phyloP scores from a whole-genome alignment of 2,113 vertebrate genomes.

The Passerina amoena region DNA sequence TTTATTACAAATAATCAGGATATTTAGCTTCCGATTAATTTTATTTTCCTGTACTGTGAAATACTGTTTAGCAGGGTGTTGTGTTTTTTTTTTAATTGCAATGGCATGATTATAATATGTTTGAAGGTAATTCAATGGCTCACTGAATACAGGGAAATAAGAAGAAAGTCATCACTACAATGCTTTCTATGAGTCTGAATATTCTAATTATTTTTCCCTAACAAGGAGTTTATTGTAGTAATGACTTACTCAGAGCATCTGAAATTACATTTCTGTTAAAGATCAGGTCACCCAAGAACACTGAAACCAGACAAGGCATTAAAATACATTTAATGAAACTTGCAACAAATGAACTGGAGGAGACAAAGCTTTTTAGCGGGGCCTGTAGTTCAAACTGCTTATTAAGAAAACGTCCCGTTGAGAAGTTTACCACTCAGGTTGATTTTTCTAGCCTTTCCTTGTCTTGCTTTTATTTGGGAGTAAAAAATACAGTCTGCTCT shows the following conservation, averaged over 20 bases:
- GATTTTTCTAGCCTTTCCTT: conserved; percentile 2
- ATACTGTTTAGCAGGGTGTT: neutral
- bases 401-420: conserved; percentile 61
- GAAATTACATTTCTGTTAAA: conserved; percentile 66
- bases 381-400: conserved; percentile 43
- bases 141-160: neutral
- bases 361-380: conserved; percentile 46
- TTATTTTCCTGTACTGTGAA: neutral
- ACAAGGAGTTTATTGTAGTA: conserved; percentile 28
- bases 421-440: conserved; percentile 29
- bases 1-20: neutral
- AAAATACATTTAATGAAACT: conserved; percentile 69
- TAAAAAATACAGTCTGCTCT: conserved; percentile 36
- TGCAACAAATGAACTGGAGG: conserved; percentile 36
- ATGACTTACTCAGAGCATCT: conserved; percentile 57
- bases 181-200: neutral
- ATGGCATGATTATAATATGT: neutral
- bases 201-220: conserved; percentile 27
- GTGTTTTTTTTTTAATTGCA: neutral
- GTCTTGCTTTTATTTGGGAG: conserved; percentile 45
- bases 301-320: conserved; percentile 52
- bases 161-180: neutral
- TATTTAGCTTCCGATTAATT: neutral
- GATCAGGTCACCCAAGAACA: conserved; percentile 64
- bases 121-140: conserved; percentile 3